These are phyloP conservation scores for Gobio occitaniae DNA, from an alignment of 2,797 vertebrate species.

Conservation along the genomic window DNA sequence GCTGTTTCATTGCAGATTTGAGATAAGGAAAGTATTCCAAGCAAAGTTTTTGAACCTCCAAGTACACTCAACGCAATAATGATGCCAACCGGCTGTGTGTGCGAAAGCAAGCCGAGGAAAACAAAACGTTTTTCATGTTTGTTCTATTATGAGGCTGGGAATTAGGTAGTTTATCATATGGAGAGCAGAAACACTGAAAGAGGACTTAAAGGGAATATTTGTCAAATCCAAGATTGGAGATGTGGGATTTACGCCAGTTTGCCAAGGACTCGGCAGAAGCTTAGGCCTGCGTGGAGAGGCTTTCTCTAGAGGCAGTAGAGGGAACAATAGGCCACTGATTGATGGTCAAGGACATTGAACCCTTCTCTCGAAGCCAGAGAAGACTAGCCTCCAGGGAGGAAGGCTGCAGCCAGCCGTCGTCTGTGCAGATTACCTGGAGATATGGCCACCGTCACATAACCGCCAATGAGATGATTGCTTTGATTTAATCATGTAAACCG, in stretches of 20 bases:
- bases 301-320: conserved; percentile 67
- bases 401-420: conserved; percentile 50
- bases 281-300: conserved; percentile 69
- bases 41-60: conserved; percentile 8
- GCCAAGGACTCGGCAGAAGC: conserved; percentile 66
- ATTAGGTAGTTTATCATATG: conserved; percentile 48
- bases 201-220: conserved; percentile 49
- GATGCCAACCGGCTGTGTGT: background rate
- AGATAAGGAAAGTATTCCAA: background rate
- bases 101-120: conserved; percentile 32
- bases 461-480: conserved; percentile 15
- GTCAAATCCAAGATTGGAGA: conserved; percentile 48
- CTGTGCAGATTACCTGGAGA: conserved; percentile 54
- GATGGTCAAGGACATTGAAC: conserved; percentile 82
- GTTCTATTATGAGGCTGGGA: conserved; percentile 42
- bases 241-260: conserved; percentile 69
- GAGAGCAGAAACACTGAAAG: conserved; percentile 33
- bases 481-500: conserved; percentile 34
- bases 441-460: conserved; percentile 34
- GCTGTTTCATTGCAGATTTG: background rate
- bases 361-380: conserved; percentile 64
- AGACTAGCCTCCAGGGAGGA: conserved; percentile 62
- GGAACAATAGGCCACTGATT: conserved; percentile 78
- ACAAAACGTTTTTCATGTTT: conserved; percentile 43
- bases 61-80: conserved; percentile 44